Evolutionary conservation across 2,797 vertebrate genomes (phyloP).

Genomic region (Rhadinocentrus ornatus): DNA sequence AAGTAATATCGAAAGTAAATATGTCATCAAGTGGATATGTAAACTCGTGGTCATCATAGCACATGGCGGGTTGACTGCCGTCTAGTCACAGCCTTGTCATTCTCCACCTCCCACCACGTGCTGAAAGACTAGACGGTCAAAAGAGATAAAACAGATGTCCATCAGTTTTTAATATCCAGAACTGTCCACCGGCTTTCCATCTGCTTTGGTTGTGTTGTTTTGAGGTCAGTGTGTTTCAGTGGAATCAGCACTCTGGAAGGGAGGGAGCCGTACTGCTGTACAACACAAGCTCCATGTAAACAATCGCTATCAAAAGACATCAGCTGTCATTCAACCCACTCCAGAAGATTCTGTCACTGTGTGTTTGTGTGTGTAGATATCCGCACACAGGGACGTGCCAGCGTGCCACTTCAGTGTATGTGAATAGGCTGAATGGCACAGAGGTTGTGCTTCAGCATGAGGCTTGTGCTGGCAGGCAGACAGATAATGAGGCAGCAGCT

Average conservation of each 20-base stretch:
- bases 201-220: constrained; percentile 56
- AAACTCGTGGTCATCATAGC: constrained; percentile 56
- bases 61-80: constrained; percentile 73
- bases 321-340: constrained; percentile 63
- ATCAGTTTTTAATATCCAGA: constrained; percentile 70
- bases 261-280: constrained; percentile 6
- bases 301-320: constrained; percentile 69
- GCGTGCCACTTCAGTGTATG: constrained; percentile 43
- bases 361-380: constrained; percentile 25
- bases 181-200: constrained; percentile 53
- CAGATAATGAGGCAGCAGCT: constrained; percentile 60
- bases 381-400: constrained; percentile 47
- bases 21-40: constrained; percentile 19
- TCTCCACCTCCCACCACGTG: constrained; percentile 29
- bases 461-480: constrained; percentile 43
- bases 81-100: constrained; percentile 12
- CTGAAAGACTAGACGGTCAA: constrained; percentile 56
- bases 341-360: constrained; percentile 71
- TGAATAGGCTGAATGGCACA: constrained; percentile 64
- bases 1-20: constrained; percentile 3
- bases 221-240: constrained; percentile 62
- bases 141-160: constrained; percentile 55
- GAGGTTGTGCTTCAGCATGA: constrained; percentile 18
- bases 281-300: constrained; percentile 56
- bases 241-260: constrained; percentile 67